Percentiles rank a stretch among this genome's conserved stretches.
Evolutionary conservation across 2,888 invertebrate species (phyloP).

Genomic region (Phaedon cochleariae): DNA sequence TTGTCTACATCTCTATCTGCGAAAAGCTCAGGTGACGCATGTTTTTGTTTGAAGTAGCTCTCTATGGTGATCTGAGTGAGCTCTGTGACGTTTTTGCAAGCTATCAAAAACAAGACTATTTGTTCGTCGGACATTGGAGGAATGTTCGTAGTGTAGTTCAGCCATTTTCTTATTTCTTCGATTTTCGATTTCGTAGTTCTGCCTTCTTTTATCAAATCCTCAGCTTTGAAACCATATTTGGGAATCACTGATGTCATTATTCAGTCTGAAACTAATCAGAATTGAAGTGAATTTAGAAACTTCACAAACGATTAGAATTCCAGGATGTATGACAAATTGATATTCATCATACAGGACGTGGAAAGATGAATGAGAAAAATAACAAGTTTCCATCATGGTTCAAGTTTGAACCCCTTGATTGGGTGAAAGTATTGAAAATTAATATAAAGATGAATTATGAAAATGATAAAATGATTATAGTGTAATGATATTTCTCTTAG

Average conservation of each 20-base stretch:
- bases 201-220: constrained; percentile 41
- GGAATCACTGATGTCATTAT: constrained; percentile 38
- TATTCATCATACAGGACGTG: no score
- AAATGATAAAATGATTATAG: no score
- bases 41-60: constrained; percentile 68
- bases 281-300: not conserved
- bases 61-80: constrained; percentile 70
- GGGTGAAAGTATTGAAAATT: no score
- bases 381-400: no score
- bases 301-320: not conserved
- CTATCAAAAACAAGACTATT: constrained; percentile 71
- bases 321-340: no score
- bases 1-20: constrained; percentile 64
- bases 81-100: constrained; percentile 70
- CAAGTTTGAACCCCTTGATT: no score
- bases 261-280: constrained; percentile 18
- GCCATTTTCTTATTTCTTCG: constrained; percentile 51
- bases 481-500: no score
- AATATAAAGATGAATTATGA: no score
- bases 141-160: constrained; percentile 42
- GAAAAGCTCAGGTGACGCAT: constrained; percentile 71
- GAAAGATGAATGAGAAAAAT: no score
- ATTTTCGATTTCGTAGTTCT: constrained; percentile 45
- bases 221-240: constrained; percentile 40
- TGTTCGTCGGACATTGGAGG: constrained; percentile 67